Evolutionary conservation across 2,113 vertebrate genomes (phyloP), one percentile per base, ranked within the genome.

Genomic region (Grammomys surdaster): DNA sequence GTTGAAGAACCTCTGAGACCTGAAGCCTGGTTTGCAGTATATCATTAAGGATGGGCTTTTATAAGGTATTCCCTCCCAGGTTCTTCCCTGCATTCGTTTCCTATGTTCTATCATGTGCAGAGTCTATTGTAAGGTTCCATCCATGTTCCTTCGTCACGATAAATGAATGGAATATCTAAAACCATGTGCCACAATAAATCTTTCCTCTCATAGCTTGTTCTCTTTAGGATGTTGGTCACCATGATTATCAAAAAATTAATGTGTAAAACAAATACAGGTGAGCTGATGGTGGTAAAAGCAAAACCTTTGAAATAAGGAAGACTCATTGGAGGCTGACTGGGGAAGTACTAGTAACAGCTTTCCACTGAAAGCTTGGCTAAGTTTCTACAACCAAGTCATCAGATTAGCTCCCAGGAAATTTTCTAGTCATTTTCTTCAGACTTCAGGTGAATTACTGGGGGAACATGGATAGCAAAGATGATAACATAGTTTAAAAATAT

Each of bases 381-480:
- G 69, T 84, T 20, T 80, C 72, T 5, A 65, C 69, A 69, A 82
- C 54, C n/a, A n/a, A 56, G 24, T 94, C 46, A 91, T 70, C 73
- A 85, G 88, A n/a, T 75, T 40, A 19, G 24, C 36, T 75, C 36
- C 91, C 77, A 92, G 89, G 76, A 96, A 82, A 67, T 87, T 33
- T 75, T 54, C 90, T 65, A 40, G 7, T 86, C 95, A 51, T 70
- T 77, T 89, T 89, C 24, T 67, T 91, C 19, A 84, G 28, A n/a
- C 60, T 70, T 80, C 82, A 92, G 93, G 85, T 94, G 60, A 93
- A 90, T 95, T 81, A 48, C 73, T 76, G 51, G 33, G 43, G 14
- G 28, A 92, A 69, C 24, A 33, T 5, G 78, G 54, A 19, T 91
- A 75, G 75, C 7, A 46, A 80, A 94, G n/a, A 67, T 8, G 58